Evolutionary conservation across 2,113 vertebrate genomes (phyloP).

Genomic region (Coryphaenoides rupestris): DNA sequence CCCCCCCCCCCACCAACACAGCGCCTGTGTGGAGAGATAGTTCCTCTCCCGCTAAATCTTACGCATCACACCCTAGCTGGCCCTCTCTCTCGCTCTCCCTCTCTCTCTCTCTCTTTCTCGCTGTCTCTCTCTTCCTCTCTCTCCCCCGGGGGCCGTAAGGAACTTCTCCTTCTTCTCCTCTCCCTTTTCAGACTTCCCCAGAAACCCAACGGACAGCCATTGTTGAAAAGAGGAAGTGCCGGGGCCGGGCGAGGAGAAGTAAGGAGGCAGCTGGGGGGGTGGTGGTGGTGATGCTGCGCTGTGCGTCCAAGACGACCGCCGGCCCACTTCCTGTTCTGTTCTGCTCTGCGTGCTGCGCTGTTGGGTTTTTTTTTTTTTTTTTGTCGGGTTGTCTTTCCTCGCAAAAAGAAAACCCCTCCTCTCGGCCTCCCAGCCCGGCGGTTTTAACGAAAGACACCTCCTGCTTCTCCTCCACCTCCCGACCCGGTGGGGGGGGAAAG

Average conservation of each 20-base stretch:
- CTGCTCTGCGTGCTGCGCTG: neutral
- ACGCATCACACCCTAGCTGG: constrained; percentile 24
- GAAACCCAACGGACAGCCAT: constrained; percentile 46
- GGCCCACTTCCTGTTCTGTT: neutral
- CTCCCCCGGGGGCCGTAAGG: constrained; percentile 57
- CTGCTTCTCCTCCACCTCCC: too few species aligned
- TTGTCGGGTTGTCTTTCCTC: too few species aligned
- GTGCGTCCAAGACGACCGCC: constrained; percentile 24
- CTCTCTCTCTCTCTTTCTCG: constrained; percentile 36
- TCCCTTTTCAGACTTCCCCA: constrained; percentile 56
- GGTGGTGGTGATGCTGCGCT: too few species aligned
- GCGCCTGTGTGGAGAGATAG: constrained; percentile 17
- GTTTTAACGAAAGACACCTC: neutral
- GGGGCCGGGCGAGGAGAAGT: constrained; percentile 55
- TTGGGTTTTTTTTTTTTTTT: neutral
- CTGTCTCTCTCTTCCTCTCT: constrained; percentile 28
- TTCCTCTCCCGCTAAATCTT: constrained; percentile 58
- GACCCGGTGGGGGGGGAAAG: too few species aligned
- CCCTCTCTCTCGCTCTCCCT: neutral
- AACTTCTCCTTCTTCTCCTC: constrained; percentile 70
- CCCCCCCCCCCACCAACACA: too few species aligned
- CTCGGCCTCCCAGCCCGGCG: too few species aligned
- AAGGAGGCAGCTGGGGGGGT: constrained; percentile 26
- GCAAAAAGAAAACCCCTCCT: neutral
- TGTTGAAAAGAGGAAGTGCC: constrained; percentile 57